Base-by-base conservation (phyloP, 37 sponge, comb jelly and placozoan species). In the Sycon ciliatum region DNA sequence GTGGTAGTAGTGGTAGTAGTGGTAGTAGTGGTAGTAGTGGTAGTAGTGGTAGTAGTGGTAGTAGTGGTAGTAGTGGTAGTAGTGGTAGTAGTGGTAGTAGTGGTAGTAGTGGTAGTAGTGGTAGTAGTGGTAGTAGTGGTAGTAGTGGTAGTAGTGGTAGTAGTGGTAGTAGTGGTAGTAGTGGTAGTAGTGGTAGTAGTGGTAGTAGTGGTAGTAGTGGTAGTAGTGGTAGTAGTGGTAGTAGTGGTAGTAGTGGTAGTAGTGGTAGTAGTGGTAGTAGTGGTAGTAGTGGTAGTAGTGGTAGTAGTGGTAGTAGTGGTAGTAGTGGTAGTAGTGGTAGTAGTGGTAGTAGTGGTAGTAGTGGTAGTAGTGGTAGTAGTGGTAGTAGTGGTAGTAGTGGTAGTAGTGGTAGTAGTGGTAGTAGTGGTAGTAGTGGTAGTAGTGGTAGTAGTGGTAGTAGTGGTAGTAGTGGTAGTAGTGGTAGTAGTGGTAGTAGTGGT, bases 11-110 rank as follows among this genome's bases (percentile, higher is more conserved):
- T 46, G 52, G 52, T 46, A 46, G 52, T 46, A 46, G 52, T 46
- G 52, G 52, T 46, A 46, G 52, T 46, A 46, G 52, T 46, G 52
- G 52, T 46, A 46, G 52, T 46, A 46, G 52, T 46, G 52, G 52
- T 46, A 46, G 52, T 46, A 46, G 52, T 46, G 52, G 52, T 46
- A 46, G 52, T 46, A 46, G 52, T 46, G 52, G 52, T 46, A 46
- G 52, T 46, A 46, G 52, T 46, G 52, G 52, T 46, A 46, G 52
- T 46, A 46, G 52, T 46, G 52, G 52, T 46, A 46, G 52, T 46
- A 46, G 52, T 46, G 52, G 52, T 46, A 46, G 52, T 46, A 46
- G 52, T 46, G 52, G 52, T 46, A 46, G 52, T 46, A 46, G 52
- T 46, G 52, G 52, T 46, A 46, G 52, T 46, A 46, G 52, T 46